Evolutionary conservation across 1,140 invertebrate species (phyloP).

Genomic region (Arion vulgaris): DNA sequence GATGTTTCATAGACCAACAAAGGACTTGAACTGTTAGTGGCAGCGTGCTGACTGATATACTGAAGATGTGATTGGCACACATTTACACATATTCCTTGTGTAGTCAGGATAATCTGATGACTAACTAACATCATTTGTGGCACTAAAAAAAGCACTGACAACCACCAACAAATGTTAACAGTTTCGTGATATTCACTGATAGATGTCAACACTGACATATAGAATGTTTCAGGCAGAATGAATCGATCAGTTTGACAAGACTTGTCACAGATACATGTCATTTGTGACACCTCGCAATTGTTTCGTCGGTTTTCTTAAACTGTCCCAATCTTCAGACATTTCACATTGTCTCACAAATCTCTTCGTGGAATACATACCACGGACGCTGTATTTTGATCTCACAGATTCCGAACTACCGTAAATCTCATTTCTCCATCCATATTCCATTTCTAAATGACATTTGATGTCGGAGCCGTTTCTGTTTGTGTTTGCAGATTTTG

Average conservation of each 20-base stretch:
- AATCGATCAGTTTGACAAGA: neutral
- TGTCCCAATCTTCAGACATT: neutral
- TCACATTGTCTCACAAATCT: neutral
- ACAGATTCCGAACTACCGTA: slow-evolving; percentile 21
- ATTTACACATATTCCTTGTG: too few species aligned
- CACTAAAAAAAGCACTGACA: too few species aligned
- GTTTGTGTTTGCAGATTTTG: slow-evolving; percentile 39
- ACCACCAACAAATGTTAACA: too few species aligned
- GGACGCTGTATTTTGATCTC: neutral
- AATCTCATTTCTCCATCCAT: slow-evolving; percentile 12
- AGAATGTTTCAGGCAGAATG: too few species aligned
- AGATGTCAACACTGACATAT: too few species aligned
- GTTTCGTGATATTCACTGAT: too few species aligned
- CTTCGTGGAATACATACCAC: neutral
- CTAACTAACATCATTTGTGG: too few species aligned
- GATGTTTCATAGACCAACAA: too few species aligned
- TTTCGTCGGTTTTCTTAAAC: neutral
- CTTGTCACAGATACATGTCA: neutral
- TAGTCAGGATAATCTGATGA: too few species aligned
- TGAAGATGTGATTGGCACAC: too few species aligned
- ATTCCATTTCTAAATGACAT: slow-evolving; percentile 5
- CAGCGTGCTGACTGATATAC: too few species aligned
- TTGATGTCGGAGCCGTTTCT: slow-evolving; percentile 8
- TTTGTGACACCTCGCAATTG: neutral
- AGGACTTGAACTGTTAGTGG: too few species aligned